Conservation (phyloP, 2,113 vertebrate species). For the Phaethornis superciliosus region DNA sequence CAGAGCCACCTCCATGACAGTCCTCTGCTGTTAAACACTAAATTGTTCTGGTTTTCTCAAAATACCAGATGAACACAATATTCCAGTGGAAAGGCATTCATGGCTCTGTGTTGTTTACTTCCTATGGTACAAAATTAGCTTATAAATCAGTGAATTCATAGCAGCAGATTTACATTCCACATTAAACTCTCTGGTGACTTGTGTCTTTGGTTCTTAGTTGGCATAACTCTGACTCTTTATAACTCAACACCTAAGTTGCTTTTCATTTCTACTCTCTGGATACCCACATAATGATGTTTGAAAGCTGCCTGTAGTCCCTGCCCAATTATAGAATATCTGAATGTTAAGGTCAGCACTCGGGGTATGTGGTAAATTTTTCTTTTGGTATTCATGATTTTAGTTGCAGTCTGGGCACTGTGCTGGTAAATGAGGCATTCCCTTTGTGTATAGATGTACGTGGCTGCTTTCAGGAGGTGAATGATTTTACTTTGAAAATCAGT, state of each 20-base stretch:
- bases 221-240: background rate
- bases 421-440: background rate
- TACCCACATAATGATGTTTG: rapidly evolving
- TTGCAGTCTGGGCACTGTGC: background rate
- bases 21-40: background rate
- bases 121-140: background rate
- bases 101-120: background rate
- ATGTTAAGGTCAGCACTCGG: background rate
- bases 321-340: background rate
- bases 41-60: background rate
- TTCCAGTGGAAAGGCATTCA: background rate
- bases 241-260: background rate
- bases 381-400: background rate
- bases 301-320: background rate
- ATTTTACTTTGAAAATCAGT: background rate
- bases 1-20: background rate
- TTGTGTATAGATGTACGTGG: background rate
- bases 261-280: background rate
- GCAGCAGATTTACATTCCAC: background rate
- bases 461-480: background rate
- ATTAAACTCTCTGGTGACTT: background rate
- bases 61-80: background rate
- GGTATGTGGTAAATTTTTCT: background rate
- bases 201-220: background rate
- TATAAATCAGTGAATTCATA: background rate